A percentile compares a stretch with the other conserved stretches of the same genome.
Conservation (phyloP, 2,797 vertebrate genomes). For the Cetoscarus ocellatus region DNA sequence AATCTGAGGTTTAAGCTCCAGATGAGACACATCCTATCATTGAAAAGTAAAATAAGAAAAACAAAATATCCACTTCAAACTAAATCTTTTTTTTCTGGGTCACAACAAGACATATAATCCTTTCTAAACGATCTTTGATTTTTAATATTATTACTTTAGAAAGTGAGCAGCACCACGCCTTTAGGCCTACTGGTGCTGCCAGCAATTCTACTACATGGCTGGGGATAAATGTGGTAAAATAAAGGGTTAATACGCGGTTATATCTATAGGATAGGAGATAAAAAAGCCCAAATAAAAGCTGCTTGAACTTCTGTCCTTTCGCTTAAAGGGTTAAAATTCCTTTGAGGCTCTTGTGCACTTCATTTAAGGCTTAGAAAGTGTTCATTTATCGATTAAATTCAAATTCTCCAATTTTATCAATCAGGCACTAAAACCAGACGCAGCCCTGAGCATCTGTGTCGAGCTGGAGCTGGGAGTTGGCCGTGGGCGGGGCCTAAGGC, state of each 20-base stretch:
- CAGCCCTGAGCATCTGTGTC: slow-evolving; percentile 13
- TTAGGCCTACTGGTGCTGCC: slow-evolving; percentile 82
- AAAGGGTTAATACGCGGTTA: slow-evolving; percentile 76
- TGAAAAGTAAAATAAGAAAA: slow-evolving; percentile 73
- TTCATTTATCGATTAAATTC: slow-evolving; percentile 62
- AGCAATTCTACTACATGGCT: slow-evolving; percentile 74
- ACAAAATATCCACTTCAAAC: slow-evolving; percentile 86
- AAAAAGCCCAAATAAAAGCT: slow-evolving; percentile 80
- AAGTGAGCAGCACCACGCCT: slow-evolving; percentile 84
- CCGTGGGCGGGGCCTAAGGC: slow-evolving; percentile 20
- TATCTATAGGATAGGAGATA: slow-evolving; percentile 72
- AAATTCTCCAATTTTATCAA: slow-evolving; percentile 50
- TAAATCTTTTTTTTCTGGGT: slow-evolving; percentile 78
- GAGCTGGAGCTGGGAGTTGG: slow-evolving; percentile 13
- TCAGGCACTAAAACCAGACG: slow-evolving; percentile 51
- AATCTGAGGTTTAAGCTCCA: slow-evolving; percentile 52
- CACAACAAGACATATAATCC: slow-evolving; percentile 81
- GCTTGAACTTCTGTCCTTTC: slow-evolving; percentile 73
- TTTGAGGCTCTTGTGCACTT: slow-evolving; percentile 83
- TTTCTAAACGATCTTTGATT: slow-evolving; percentile 77
- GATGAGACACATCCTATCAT: slow-evolving; percentile 75
- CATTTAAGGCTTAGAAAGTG: slow-evolving; percentile 84
- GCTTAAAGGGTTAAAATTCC: slow-evolving; percentile 72
- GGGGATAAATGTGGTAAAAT: slow-evolving; percentile 56
- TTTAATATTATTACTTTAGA: slow-evolving; percentile 81